Percentiles rank a stretch among this genome's conserved stretches.
Evolutionary conservation across 2,888 invertebrate genomes (phyloP).

Genomic region (Pocota personata): DNA sequence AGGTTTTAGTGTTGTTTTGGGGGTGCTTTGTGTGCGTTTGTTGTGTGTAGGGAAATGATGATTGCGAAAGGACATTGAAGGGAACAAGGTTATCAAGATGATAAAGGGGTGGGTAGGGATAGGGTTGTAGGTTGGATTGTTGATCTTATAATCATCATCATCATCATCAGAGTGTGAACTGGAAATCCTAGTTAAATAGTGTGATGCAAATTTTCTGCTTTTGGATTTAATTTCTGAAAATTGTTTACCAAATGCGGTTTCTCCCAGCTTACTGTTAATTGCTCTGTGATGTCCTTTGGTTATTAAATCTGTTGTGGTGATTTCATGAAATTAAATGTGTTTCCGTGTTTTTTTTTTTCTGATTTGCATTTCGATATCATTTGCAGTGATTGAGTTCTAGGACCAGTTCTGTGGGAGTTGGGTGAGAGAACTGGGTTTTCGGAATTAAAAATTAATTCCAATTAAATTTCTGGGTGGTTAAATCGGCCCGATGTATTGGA

Average conservation of each 20-base stretch:
- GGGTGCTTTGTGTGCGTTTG: neutral
- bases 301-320: neutral
- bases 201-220: constrained; percentile 25
- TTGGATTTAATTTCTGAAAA: constrained; percentile 17
- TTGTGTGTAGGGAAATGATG: constrained; percentile 13
- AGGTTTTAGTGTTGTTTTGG: constrained; percentile 18
- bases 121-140: neutral
- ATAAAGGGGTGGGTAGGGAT: neutral
- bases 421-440: neutral
- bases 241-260: neutral
- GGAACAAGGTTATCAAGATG: constrained; percentile 17
- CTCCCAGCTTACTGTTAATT: neutral
- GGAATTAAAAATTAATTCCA: neutral
- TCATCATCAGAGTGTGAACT: neutral
- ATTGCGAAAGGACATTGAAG: constrained; percentile 29
- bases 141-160: constrained; percentile 6
- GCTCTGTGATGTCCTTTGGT: neutral
- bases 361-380: neutral
- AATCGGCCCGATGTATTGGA: neutral
- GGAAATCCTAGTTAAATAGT: constrained; percentile 3
- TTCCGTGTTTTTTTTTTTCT: neutral
- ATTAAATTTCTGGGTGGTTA: neutral
- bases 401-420: neutral
- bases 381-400: neutral
- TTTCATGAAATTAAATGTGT: neutral